A percentile compares a stretch with the other conserved stretches of the same genome.
These are phyloP conservation scores for Sinella curviseta DNA, from an alignment of 1,140 invertebrate genomes.

Conservation along the genomic window DNA sequence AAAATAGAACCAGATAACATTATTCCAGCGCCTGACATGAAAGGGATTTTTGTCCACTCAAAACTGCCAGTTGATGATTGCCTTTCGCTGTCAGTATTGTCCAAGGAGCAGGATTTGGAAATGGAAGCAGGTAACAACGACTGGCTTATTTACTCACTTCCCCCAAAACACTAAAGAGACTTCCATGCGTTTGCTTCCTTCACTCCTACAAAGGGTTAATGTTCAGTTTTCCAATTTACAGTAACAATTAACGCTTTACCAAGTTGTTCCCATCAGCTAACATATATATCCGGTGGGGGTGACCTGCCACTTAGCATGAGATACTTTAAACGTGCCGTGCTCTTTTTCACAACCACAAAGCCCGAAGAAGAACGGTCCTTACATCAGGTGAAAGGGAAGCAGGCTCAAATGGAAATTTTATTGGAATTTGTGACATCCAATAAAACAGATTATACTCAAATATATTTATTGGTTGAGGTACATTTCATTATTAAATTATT, in stretches of 20 bases:
- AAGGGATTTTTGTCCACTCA: not conserved
- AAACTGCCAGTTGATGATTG: not conserved
- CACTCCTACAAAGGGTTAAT: too few relatives aligned
- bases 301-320: not conserved
- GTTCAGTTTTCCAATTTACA: too few relatives aligned
- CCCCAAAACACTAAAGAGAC: too few relatives aligned
- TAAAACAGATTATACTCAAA: not conserved
- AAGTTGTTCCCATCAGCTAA: not conserved
- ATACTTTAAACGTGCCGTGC: not conserved
- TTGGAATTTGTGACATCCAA: not conserved
- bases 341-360: not conserved
- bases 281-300: not conserved
- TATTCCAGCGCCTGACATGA: not conserved
- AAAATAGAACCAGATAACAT: not conserved
- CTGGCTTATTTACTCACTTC: not conserved
- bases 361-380: not conserved
- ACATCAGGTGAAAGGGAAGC: not conserved
- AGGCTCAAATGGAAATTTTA: not conserved
- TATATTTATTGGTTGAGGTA: not conserved
- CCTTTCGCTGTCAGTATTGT: not conserved
- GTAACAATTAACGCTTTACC: not conserved
- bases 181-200: too few relatives aligned
- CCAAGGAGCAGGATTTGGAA: not conserved
- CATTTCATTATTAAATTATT: too few relatives aligned
- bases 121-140: not conserved